phyloP scores from a whole-genome alignment of 2,113 vertebrate genomes.

The Serranochromis macrocephalus region DNA sequence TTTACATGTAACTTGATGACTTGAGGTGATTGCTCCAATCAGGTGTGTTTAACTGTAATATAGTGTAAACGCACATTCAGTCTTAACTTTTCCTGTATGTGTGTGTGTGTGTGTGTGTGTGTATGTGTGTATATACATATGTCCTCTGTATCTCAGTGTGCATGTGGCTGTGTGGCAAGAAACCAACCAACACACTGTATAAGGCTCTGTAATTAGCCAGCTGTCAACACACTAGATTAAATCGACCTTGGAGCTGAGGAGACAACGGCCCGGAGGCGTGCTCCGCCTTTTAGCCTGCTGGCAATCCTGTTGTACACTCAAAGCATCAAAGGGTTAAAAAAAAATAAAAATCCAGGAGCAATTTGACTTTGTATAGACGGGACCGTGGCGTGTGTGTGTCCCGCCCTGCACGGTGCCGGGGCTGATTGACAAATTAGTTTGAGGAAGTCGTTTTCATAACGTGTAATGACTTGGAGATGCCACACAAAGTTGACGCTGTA shows the following conservation, averaged over 20 bases:
- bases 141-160: background rate
- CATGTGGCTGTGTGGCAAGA: background rate
- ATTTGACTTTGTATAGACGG: background rate
- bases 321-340: background rate
- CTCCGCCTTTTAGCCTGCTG: background rate
- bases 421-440: constrained; percentile 34
- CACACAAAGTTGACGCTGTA: background rate
- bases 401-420: background rate
- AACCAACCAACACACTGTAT: background rate
- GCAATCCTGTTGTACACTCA: constrained; percentile 4
- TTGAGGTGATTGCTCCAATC: background rate
- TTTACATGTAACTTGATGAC: constrained; percentile 7
- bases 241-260: constrained; percentile 5
- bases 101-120: background rate
- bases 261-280: background rate
- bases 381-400: background rate
- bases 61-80: background rate
- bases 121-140: background rate
- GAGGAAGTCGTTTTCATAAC: constrained; percentile 8
- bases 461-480: constrained; percentile 18
- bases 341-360: background rate
- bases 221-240: constrained; percentile 34
- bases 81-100: background rate
- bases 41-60: constrained; percentile 2
- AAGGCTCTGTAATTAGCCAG: constrained; percentile 26